Evolutionary conservation across 2,797 vertebrate species (phyloP).

Genomic region (Bufotes viridis): DNA sequence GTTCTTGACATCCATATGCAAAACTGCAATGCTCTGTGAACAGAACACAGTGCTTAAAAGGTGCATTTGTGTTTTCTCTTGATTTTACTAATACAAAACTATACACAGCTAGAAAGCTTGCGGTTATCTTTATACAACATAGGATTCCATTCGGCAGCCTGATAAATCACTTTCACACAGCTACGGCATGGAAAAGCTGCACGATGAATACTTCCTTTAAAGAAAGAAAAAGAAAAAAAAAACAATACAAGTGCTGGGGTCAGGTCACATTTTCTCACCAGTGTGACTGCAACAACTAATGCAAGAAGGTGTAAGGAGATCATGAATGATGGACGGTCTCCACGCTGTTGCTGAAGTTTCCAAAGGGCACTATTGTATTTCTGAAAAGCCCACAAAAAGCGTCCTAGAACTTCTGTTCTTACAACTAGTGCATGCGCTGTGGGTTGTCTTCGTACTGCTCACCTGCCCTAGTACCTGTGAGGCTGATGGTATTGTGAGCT

Average conservation of each 20-base stretch:
- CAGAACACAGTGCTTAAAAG: constrained; percentile 81
- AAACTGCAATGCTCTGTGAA: constrained; percentile 79
- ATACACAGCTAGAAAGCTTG: constrained; percentile 78
- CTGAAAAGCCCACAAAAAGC: constrained; percentile 33
- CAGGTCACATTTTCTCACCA: constrained; percentile 74
- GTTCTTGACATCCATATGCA: constrained; percentile 81
- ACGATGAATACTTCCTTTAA: constrained; percentile 77
- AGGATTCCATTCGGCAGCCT: constrained; percentile 78
- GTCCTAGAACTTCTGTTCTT: constrained; percentile 63
- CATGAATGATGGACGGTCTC: constrained; percentile 64
- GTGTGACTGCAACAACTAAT: constrained; percentile 71
- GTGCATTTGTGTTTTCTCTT: constrained; percentile 76
- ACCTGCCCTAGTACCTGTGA: constrained; percentile 88
- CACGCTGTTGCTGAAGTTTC: constrained; percentile 71
- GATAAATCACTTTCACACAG: constrained; percentile 74
- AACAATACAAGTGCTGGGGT: constrained; percentile 79
- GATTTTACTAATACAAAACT: constrained; percentile 79
- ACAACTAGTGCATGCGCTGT: constrained; percentile 73
- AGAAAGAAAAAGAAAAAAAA: constrained; percentile 69
- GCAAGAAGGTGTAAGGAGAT: constrained; percentile 18
- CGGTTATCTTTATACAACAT: constrained; percentile 77
- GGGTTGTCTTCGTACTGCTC: constrained; percentile 65
- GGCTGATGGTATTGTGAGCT: constrained; percentile 94
- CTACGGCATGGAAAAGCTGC: constrained; percentile 82
- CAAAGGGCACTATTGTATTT: constrained; percentile 62